Evolutionary conservation across 1,140 invertebrate genomes (phyloP).

Genomic region (Aphelinus certus): DNA sequence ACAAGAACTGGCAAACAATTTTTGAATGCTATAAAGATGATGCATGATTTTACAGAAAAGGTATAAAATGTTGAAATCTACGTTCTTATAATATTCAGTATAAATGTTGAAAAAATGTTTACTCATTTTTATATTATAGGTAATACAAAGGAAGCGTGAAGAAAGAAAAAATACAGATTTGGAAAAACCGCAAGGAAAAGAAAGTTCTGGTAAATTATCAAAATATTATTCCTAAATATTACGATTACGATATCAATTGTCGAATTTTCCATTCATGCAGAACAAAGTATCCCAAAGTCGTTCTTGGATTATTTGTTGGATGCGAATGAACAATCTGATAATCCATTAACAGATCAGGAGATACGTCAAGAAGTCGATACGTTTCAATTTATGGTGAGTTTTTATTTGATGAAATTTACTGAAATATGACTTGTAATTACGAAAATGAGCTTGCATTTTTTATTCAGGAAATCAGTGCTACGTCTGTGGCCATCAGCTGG

Average conservation of each 20-base stretch:
- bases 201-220: conserved; percentile 34
- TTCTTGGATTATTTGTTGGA: conserved; percentile 80
- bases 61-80: conserved; percentile 41
- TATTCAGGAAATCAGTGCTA: conserved; percentile 71
- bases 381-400: conserved; percentile 78
- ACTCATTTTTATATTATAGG: conserved; percentile 26
- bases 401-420: not conserved
- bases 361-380: conserved; percentile 80
- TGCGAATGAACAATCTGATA: conserved; percentile 64
- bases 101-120: conserved; percentile 5
- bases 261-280: conserved; percentile 43
- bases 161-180: not conserved
- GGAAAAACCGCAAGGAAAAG: conserved; percentile 20
- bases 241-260: not conserved
- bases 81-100: conserved; percentile 1
- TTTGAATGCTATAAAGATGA: conserved; percentile 45
- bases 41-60: conserved; percentile 54
- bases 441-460: no score
- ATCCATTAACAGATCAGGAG: conserved; percentile 71
- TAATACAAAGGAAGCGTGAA: conserved; percentile 42
- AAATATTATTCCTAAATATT: not conserved
- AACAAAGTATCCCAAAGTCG: conserved; percentile 61
- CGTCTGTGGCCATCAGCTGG: conserved; percentile 69
- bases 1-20: conserved; percentile 51
- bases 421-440: not conserved